A percentile compares a stretch with the other conserved stretches of the same genome.
Evolutionary conservation across 1,140 invertebrate genomes (phyloP).

Genomic region (Macrostomum lignano): DNA sequence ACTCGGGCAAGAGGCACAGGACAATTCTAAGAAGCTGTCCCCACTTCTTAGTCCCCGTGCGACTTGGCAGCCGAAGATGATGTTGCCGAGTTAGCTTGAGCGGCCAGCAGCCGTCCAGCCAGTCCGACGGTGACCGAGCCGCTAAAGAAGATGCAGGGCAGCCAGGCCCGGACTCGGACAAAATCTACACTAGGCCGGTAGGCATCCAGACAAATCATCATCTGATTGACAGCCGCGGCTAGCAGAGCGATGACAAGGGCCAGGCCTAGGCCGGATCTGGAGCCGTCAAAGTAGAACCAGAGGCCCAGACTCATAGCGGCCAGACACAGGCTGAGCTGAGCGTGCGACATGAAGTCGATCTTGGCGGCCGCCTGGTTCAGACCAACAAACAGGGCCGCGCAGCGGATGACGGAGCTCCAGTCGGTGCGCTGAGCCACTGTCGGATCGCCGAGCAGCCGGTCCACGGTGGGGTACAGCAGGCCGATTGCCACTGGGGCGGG

Average conservation of each 20-base stretch:
- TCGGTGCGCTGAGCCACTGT: no score
- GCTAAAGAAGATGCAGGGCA: constrained; percentile 30
- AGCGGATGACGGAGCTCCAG: constrained; percentile 29
- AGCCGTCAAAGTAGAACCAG: constrained; percentile 30
- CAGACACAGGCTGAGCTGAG: constrained; percentile 25
- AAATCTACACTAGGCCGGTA: constrained; percentile 24
- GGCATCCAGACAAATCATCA: constrained; percentile 27
- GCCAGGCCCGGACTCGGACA: constrained; percentile 12
- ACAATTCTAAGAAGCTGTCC: no score
- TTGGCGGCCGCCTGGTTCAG: constrained; percentile 31
- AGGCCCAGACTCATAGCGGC: constrained; percentile 26
- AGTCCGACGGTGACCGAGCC: constrained; percentile 30
- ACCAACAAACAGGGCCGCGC: constrained; percentile 29
- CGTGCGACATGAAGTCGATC: constrained; percentile 28
- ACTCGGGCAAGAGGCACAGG: no score
- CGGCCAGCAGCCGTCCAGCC: constrained; percentile 28
- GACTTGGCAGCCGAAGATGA: no score
- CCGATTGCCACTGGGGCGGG: no score
- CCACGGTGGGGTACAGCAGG: no score
- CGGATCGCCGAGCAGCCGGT: no score
- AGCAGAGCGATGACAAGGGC: constrained; percentile 24
- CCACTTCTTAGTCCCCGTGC: no score
- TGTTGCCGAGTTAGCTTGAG: no score
- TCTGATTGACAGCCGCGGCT: constrained; percentile 25
- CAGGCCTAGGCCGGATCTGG: constrained; percentile 25